Evolutionary conservation across 2,113 vertebrate genomes (phyloP).

Genomic region (Eonycteris spelaea): DNA sequence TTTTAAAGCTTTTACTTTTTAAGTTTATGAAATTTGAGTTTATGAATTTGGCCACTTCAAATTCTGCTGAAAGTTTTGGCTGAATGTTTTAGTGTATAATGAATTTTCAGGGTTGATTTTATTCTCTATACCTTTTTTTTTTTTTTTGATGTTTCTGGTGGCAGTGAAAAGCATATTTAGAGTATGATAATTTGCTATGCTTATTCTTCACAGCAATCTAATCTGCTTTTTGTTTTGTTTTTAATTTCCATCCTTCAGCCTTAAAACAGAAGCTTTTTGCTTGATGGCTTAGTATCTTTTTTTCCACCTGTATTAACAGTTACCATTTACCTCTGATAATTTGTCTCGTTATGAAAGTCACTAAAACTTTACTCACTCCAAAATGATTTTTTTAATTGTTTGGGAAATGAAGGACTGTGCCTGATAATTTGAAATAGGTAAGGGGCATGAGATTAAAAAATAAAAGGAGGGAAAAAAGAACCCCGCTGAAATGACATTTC

Average conservation of each 20-base stretch:
- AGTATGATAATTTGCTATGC: not conserved
- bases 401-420: not conserved
- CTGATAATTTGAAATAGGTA: not conserved
- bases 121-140: conserved; percentile 36
- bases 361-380: not conserved
- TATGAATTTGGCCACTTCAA: conserved; percentile 77
- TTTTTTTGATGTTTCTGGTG: not conserved
- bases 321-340: not conserved
- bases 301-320: conserved; percentile 47
- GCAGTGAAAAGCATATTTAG: not conserved
- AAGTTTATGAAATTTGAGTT: conserved; percentile 80
- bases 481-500: conserved; percentile 53
- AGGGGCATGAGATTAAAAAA: not conserved
- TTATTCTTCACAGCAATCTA: conserved; percentile 35
- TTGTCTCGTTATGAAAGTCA: not conserved
- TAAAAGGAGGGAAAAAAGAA: not conserved
- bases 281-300: conserved; percentile 44
- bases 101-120: conserved; percentile 54
- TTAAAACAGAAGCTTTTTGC: conserved; percentile 78
- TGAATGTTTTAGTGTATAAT: conserved; percentile 68
- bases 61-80: conserved; percentile 69
- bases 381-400: not conserved
- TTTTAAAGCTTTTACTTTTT: conserved; percentile 81
- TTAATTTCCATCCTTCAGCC: conserved; percentile 78
- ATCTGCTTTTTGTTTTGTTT: conserved; percentile 67